A percentile compares a stretch with the other conserved stretches of the same genome.
Conservation (phyloP, 2,888 invertebrate genomes). For the Anaspis maculata region DNA sequence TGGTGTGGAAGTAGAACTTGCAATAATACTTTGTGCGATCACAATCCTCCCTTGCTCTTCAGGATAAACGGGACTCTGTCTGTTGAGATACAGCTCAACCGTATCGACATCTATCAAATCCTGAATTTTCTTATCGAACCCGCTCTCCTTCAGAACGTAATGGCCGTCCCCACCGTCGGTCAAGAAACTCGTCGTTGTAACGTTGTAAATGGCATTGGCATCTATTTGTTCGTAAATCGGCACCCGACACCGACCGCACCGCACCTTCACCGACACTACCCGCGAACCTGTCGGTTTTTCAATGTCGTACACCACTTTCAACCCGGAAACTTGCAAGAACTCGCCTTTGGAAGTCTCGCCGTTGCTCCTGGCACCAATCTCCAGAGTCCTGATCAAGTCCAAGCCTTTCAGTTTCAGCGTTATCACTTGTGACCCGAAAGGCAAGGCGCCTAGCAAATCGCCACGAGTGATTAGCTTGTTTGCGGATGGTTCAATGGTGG, state of each 20-base stretch:
- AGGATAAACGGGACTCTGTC: slow-evolving; percentile 54
- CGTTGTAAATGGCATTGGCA: slow-evolving; percentile 48
- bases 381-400: slow-evolving; percentile 45
- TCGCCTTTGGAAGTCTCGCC: slow-evolving; percentile 50
- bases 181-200: slow-evolving; percentile 60
- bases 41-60: slow-evolving; percentile 60
- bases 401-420: slow-evolving; percentile 59
- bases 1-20: too few relatives aligned
- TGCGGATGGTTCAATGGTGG: slow-evolving; percentile 45
- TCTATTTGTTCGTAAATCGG: slow-evolving; percentile 52
- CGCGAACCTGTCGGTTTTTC: slow-evolving; percentile 52
- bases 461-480: slow-evolving; percentile 58
- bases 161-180: slow-evolving; percentile 70
- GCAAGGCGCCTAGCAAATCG: slow-evolving; percentile 64
- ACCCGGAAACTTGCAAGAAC: slow-evolving; percentile 78
- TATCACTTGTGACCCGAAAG: slow-evolving; percentile 65
- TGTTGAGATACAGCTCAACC: slow-evolving; percentile 50
- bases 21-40: slow-evolving; percentile 78
- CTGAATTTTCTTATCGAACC: slow-evolving; percentile 38
- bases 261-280: slow-evolving; percentile 53
- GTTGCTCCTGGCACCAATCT: slow-evolving; percentile 33
- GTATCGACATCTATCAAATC: slow-evolving; percentile 47
- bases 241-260: slow-evolving; percentile 61
- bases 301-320: slow-evolving; percentile 62
- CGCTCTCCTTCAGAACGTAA: slow-evolving; percentile 38